Evolutionary conservation across 2,113 vertebrate species (phyloP), one percentile per base, ranked within the genome.

Genomic region (Hydropotes inermis): DNA sequence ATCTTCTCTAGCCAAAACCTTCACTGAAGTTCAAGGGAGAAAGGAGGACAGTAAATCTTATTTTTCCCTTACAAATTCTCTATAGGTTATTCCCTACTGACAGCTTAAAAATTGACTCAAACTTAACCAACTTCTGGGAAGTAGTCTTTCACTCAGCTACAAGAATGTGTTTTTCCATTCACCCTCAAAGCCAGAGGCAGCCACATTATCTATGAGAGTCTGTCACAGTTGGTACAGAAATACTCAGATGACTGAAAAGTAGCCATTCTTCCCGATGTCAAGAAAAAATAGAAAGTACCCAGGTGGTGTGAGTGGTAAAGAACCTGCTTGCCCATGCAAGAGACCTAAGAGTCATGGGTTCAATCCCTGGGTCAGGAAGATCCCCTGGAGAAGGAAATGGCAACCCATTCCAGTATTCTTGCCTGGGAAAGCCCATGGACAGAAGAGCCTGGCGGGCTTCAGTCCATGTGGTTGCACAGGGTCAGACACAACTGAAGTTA

Each of bases 81-180:
- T 33, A 21, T 16, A 45, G 54, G 45, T 30, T 89, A 36, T 70
- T 95, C 92, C 43, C 90, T 84, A 64, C 17, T 47, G 84, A 82
- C 64, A 96, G 52, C 52, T 95, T 94, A 92, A 96, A 98, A 92
- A 97, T 33, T 33, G 30, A 61, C 90, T 92, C 54, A 83, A 84
- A 85, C 6, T 30, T 60, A 74, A 91, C 85, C 52, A 86, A 33
- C 28, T 88, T 90, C 85, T 79, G 47, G 43, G 85, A 96, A 55
- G 15, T 54, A 30, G 79, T 92, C 36, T 89, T 86, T 94, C n/a
- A 84, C 7, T 97, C n/a, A 58, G 64, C 45, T 30, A 64, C 64
- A 55, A 84, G 85, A 91, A 55, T 61, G 23, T 93, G 82, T 39
- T 89, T 95, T 78, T 97, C 89, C 50, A 83, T 50, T 92, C 67